phyloP scores from a whole-genome alignment of 2,113 vertebrate species.

The Mus pahari region DNA sequence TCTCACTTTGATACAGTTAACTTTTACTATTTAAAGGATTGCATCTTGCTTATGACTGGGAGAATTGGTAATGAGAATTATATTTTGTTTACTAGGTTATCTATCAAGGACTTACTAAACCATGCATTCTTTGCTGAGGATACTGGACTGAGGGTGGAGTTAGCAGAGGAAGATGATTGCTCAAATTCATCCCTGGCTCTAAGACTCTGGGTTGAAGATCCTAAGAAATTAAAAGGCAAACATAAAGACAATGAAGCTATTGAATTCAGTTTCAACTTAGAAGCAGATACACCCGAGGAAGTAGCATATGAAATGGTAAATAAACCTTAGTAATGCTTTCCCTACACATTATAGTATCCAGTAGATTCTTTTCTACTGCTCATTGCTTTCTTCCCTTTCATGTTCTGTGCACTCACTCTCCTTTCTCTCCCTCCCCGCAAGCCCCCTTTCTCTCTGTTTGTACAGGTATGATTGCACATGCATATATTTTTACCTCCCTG shows the following conservation, averaged over 20 bases:
- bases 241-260: conserved; percentile 99
- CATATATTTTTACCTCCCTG: not conserved
- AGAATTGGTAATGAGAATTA: conserved; percentile 48
- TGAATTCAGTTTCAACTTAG: conserved; percentile 97
- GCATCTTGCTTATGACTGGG: conserved; percentile 50
- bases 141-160: conserved; percentile 95
- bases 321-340: not conserved
- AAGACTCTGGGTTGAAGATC: conserved; percentile 96
- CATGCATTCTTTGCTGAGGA: conserved; percentile 96
- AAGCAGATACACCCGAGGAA: conserved; percentile 94
- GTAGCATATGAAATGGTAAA: conserved; percentile 97
- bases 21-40: conserved; percentile 23
- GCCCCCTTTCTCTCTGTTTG: not conserved
- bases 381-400: conserved; percentile 39
- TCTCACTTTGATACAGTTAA: conserved; percentile 38
- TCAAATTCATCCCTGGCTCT: conserved; percentile 91
- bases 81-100: conserved; percentile 87
- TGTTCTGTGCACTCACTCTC: not conserved
- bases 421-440: too few relatives aligned
- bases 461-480: not conserved
- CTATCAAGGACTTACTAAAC: conserved; percentile 93
- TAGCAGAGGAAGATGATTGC: conserved; percentile 94
- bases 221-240: conserved; percentile 97
- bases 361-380: not conserved
- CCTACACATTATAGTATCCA: not conserved